Evolutionary conservation across 2,113 vertebrate genomes (phyloP), one percentile per base, ranked within the genome.

Genomic region (Myotis brandtii): DNA sequence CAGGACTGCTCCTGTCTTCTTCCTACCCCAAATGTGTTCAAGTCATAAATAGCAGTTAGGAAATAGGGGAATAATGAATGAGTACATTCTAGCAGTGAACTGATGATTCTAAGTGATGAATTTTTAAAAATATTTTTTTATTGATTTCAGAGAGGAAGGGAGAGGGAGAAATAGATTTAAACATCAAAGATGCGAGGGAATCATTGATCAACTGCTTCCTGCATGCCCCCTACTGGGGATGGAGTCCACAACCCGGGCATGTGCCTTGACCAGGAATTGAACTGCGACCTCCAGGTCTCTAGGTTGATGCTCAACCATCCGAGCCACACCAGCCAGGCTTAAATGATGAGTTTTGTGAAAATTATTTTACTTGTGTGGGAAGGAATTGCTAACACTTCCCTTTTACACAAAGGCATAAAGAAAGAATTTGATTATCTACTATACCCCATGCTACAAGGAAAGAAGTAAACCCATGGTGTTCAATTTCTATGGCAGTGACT

Each of bases 281-380:
- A 66, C 64, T 32, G 13, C 1, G 14, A 66, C 30, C 30, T n/a
- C 30, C 32, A 32, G 64, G 4, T 66, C 14, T 32, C 14, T n/a
- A 32, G 64, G 64, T 7, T 32, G 6, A 66, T n/a, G 64, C 64
- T 66, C 64, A n/a, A 17, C 64, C 13, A 66, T 11, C 64, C 8
- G 64, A 66, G 64, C 5, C 64, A 66, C 13, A 66, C 30, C 30
- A 32, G 64, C 64, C 30, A n/a, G 64, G 64, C 12, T 59, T 95
- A 91, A 52, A 40, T 75, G 69, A 46, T 59, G 27, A 52, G n/a
- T 84, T 96, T 59, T 77, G 70, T 62, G 25, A 79, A 85, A 95
- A 73, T 67, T 69, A 54, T 54, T 87, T 93, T 86, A 69, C 27
- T 72, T 46, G 27, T 64, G 3, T 69, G 30, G 48, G 30, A 84